These are phyloP conservation scores for Notothenia rossii DNA, from an alignment of 2,113 vertebrate species.

Conservation along the genomic window DNA sequence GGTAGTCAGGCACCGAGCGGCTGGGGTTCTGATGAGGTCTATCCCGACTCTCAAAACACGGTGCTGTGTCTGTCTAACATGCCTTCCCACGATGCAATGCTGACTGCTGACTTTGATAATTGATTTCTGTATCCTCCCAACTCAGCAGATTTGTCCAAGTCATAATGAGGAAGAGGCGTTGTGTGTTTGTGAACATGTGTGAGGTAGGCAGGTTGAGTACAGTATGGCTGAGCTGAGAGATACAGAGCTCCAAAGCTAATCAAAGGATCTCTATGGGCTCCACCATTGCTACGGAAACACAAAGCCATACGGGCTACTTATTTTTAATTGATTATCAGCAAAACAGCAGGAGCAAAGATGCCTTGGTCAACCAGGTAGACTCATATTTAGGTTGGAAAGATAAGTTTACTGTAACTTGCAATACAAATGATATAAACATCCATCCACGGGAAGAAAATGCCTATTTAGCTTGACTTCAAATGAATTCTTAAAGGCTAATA, in stretches of 20 bases:
- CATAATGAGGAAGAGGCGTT: slow-evolving; percentile 54
- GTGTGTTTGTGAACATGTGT: background rate
- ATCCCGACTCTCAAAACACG: slow-evolving; percentile 48
- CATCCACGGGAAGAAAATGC: no score
- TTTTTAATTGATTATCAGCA: background rate
- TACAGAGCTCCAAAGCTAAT: slow-evolving; percentile 43
- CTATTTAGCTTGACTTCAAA: background rate
- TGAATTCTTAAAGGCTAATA: background rate
- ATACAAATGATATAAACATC: background rate
- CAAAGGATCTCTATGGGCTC: slow-evolving; percentile 29
- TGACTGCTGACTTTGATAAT: slow-evolving; percentile 70
- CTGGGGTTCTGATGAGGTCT: slow-evolving; percentile 56
- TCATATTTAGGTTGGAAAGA: background rate
- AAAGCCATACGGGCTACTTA: background rate
- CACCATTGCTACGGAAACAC: slow-evolving; percentile 16
- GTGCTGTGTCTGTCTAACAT: slow-evolving; percentile 55
- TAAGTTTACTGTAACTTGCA: background rate
- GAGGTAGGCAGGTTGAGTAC: slow-evolving; percentile 1
- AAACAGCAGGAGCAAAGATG: background rate
- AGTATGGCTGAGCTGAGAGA: background rate
- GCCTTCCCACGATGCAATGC: slow-evolving; percentile 27
- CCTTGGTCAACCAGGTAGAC: background rate
- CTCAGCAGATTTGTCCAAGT: slow-evolving; percentile 64
- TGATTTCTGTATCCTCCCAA: slow-evolving; percentile 62
- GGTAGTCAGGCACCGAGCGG: slow-evolving; percentile 43